Evolutionary conservation across 2,888 invertebrate genomes (phyloP).

Genomic region (Phasia obesa): DNA sequence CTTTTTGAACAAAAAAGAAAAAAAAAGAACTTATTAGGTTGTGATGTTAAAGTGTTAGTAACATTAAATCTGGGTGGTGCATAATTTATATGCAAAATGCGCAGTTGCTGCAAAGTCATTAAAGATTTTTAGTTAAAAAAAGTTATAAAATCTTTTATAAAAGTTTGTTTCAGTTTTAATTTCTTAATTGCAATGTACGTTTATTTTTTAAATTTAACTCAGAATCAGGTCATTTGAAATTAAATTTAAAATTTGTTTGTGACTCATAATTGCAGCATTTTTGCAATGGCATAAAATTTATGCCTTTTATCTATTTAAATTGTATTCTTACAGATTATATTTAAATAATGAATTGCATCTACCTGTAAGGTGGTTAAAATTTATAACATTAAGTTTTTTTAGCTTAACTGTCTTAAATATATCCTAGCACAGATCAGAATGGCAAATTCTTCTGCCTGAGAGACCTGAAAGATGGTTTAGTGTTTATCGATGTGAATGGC

Average conservation of each 20-base stretch:
- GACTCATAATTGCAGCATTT: neutral
- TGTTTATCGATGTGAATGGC: no score
- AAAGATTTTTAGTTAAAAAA: conserved; percentile 19
- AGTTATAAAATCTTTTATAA: conserved; percentile 13
- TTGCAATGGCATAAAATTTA: no score
- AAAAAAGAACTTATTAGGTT: conserved; percentile 29
- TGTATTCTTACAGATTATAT: no score
- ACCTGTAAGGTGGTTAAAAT: no score
- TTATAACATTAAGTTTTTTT: no score
- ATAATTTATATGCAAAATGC: conserved; percentile 21
- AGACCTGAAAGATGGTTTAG: no score
- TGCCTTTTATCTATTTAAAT: no score
- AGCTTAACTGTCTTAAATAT: no score
- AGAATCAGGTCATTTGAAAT: conserved; percentile 34
- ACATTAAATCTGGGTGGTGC: neutral
- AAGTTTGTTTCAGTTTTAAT: conserved; percentile 33
- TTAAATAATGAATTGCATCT: no score
- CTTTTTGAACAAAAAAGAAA: no score
- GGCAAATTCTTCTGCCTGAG: no score
- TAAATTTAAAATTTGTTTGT: neutral
- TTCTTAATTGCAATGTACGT: conserved; percentile 6
- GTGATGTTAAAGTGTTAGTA: conserved; percentile 17
- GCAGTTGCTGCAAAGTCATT: neutral
- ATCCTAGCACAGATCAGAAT: no score
- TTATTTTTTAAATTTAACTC: neutral